phyloP scores from a whole-genome alignment of 2,888 invertebrate genomes.

The Lymantria dispar region DNA sequence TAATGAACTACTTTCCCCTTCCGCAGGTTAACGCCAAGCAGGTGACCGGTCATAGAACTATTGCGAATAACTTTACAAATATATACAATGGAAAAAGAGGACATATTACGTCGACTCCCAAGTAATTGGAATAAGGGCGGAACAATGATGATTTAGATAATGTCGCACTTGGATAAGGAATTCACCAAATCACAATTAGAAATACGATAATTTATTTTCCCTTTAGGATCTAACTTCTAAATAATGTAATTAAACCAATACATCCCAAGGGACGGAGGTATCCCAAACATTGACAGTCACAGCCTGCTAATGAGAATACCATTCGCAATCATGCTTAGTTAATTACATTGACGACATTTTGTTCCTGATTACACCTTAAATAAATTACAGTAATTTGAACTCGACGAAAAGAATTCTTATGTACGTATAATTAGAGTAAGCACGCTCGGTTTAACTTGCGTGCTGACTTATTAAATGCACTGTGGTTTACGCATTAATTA shows the following conservation, averaged over 20 bases:
- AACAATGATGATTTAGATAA: no score
- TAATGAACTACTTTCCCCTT: no score
- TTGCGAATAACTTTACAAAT: no score
- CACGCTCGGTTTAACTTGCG: constrained; percentile 4
- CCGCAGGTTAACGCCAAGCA: no score
- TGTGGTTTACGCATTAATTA: constrained; percentile 16
- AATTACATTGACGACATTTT: constrained; percentile 18
- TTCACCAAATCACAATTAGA: neutral
- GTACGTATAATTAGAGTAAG: neutral
- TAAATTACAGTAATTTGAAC: constrained; percentile 10
- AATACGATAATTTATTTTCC: neutral
- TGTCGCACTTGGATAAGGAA: neutral
- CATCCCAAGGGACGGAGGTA: neutral
- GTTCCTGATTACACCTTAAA: constrained; percentile 9
- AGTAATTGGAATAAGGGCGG: no score
- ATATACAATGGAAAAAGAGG: no score
- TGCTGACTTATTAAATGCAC: constrained; percentile 15
- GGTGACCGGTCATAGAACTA: no score
- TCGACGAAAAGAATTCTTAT: constrained; percentile 7
- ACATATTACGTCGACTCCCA: no score
- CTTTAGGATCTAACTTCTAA: neutral
- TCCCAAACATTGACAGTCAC: constrained; percentile 1
- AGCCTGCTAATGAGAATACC: constrained; percentile 4
- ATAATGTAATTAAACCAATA: constrained; percentile 1
- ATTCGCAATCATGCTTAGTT: constrained; percentile 4